Conservation (phyloP, 2,888 invertebrate genomes). For the Schizaphis graminum region DNA sequence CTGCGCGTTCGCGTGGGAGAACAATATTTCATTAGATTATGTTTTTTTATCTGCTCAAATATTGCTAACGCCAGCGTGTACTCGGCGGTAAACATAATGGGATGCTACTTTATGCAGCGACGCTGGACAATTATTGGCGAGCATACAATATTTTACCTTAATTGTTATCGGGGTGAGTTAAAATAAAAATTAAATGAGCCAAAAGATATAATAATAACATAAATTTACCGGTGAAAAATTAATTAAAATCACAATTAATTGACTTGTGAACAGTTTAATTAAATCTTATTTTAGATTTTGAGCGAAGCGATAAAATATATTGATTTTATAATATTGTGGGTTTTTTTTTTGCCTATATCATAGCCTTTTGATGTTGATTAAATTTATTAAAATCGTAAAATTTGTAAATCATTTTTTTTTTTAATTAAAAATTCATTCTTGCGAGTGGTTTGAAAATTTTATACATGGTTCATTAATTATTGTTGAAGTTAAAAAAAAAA, state of each 20-base stretch:
- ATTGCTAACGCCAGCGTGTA: neutral
- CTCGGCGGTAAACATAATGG: neutral
- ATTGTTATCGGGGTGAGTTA: neutral
- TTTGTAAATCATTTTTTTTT: no score
- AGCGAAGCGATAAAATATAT: no score
- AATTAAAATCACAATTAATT: neutral
- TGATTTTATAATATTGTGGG: no score
- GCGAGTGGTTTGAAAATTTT: no score
- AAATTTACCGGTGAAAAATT: neutral
- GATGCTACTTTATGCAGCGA: neutral
- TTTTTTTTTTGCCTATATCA: no score
- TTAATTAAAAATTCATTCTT: no score
- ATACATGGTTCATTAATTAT: no score
- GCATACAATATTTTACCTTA: neutral
- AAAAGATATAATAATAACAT: neutral
- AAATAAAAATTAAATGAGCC: neutral
- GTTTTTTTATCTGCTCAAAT: neutral
- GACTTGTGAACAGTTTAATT: neutral
- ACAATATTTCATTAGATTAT: neutral
- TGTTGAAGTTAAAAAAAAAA: no score
- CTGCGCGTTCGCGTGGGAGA: neutral
- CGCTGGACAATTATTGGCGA: neutral
- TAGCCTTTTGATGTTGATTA: no score
- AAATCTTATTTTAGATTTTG: neutral
- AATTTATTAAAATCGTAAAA: no score